Base-by-base conservation (phyloP, 2,113 vertebrate species). In the Tricholaema leucomelas region DNA sequence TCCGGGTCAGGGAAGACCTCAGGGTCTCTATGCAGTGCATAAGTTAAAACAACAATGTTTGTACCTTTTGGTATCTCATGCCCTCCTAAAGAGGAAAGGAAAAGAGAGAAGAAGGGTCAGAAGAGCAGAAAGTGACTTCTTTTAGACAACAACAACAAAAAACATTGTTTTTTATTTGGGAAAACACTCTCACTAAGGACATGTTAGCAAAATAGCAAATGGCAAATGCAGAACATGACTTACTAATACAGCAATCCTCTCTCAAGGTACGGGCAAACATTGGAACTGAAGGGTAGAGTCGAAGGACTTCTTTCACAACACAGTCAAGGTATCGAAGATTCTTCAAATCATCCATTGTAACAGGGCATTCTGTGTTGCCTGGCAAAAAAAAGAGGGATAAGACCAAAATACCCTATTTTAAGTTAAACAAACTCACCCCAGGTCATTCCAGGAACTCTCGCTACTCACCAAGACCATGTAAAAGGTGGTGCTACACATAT, bases 241-340 rank as follows among this genome's bases (percentile, higher is more conserved):
- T 95, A 99, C 99, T 97, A 75, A 99, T 97, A 65, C 44, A 58
- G 90, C 98, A 98, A 70, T 99, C 98, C 79, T 98, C 98, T 58
- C 88, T 97, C 70, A 99, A 90, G 78, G 31, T 95, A n/a, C 98
- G 98, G 30, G 95, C 98, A 81, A 99, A 98, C n/a, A 98, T 88
- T 4, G 99, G 99, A 88, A 99, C 99, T 2, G 99, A 98, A 36
- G 99, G 99, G 64, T 97, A 99, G 69, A 99, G 76, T 8, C 99
- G 97, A 87, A 99, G 98, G 14, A 97, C 92, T 96, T 99, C 99
- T 93, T 99, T 99, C 91, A 99, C 97, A 86, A 99, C 98, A 94
- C 98, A 99, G 13, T 98, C 99, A 92, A 99, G 97, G 84, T 99
- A 99, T 14, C 93, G 98, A 25, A 99, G 98, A 78, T 98, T 97